phyloP scores from a whole-genome alignment of 2,888 invertebrate genomes.

The Hirudinaria manillensis region DNA sequence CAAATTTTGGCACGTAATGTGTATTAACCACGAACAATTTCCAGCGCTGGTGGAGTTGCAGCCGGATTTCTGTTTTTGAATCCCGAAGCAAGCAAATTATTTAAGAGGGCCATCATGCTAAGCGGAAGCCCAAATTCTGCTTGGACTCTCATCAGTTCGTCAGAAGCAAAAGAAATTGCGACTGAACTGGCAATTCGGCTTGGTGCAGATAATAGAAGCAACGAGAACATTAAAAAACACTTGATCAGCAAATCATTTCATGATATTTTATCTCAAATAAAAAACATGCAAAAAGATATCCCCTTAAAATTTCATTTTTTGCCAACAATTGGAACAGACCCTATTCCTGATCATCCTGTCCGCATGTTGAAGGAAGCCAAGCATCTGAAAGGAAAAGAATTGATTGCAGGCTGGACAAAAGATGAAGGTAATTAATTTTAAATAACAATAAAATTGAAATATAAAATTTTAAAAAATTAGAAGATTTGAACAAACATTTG shows the following conservation, averaged over 20 bases:
- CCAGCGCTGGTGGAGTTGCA: conserved; percentile 42
- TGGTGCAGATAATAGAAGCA: conserved; percentile 31
- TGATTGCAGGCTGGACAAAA: conserved; percentile 85
- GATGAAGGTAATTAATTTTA: conserved; percentile 70
- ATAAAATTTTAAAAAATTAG: too few relatives aligned
- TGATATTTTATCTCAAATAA: too few relatives aligned
- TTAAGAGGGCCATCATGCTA: conserved; percentile 45
- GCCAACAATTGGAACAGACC: conserved; percentile 82
- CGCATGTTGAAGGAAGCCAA: conserved; percentile 76
- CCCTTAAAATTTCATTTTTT: conserved; percentile 66
- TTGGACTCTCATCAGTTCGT: conserved; percentile 41
- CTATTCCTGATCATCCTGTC: conserved; percentile 77
- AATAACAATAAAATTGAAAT: too few relatives aligned
- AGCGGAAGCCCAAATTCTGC: conserved; percentile 41
- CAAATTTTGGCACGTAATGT: not conserved
- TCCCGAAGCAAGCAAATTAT: conserved; percentile 40
- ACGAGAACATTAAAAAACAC: conserved; percentile 33
- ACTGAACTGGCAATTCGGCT: too few relatives aligned
- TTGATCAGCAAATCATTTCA: conserved; percentile 36
- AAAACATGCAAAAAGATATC: too few relatives aligned
- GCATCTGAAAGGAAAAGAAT: conserved; percentile 73
- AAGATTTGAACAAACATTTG: too few relatives aligned
- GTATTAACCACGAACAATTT: not conserved
- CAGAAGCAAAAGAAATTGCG: conserved; percentile 59
- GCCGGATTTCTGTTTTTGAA: conserved; percentile 43